A percentile compares a stretch with the other conserved stretches of the same genome.
These are phyloP conservation scores for Liasis olivaceus DNA, from an alignment of 2,797 vertebrate species.

Conservation along the genomic window DNA sequence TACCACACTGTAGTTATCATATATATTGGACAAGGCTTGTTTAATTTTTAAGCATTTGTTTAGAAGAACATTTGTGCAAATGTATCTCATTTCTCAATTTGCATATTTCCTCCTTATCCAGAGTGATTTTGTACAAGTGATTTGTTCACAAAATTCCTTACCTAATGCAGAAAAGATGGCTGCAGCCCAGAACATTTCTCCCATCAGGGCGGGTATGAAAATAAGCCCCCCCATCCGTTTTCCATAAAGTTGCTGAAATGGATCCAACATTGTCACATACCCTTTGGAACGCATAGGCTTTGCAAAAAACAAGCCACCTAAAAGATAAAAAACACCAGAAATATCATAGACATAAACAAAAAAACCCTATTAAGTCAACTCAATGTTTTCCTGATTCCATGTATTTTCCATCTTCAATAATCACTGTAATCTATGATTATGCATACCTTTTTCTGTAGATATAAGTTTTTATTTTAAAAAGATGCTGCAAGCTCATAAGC, in stretches of 20 bases:
- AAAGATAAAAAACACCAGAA: conserved; percentile 27
- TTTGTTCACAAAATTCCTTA: conserved; percentile 67
- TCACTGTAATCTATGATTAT: not conserved
- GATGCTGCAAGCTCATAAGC: not conserved
- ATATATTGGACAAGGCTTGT: not conserved
- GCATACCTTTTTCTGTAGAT: not conserved
- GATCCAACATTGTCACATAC: conserved; percentile 97
- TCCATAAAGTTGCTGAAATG: conserved; percentile 95
- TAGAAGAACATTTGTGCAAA: not conserved
- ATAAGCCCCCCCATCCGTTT: conserved; percentile 95
- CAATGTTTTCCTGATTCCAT: not conserved
- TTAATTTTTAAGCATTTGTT: not conserved
- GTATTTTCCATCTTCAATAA: not conserved
- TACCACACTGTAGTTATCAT: not conserved
- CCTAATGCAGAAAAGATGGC: conserved; percentile 96
- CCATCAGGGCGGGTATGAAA: conserved; percentile 96
- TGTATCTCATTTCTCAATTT: not conserved
- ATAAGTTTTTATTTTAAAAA: conserved; percentile 17
- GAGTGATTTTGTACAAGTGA: not conserved
- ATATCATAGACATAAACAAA: not conserved
- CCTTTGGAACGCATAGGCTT: conserved; percentile 96
- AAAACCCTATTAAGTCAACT: not conserved
- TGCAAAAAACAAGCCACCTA: conserved; percentile 96
- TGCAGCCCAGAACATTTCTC: conserved; percentile 99
- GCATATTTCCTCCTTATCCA: not conserved